A percentile compares a stretch with the other conserved stretches of the same genome.
phyloP scores from a whole-genome alignment of 1,140 invertebrate species.

The Heliconius congener region DNA sequence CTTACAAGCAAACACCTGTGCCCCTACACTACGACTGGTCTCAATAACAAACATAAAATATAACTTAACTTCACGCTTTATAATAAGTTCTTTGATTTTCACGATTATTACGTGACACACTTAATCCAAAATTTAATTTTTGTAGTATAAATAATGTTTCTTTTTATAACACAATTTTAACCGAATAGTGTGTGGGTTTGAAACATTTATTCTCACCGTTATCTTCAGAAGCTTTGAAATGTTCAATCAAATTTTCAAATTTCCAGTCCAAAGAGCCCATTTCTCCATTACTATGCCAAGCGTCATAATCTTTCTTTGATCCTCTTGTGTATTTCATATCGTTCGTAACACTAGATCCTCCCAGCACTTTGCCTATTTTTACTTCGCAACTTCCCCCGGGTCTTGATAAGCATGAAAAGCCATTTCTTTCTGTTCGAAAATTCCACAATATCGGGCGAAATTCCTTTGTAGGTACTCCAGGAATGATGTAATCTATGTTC shows the following conservation, averaged over 20 bases:
- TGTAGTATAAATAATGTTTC: background rate
- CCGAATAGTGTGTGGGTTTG: no score
- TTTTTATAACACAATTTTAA: background rate
- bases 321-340: conserved; percentile 83
- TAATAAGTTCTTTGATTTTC: no score
- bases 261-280: conserved; percentile 80
- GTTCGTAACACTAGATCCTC: conserved; percentile 81
- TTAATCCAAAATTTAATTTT: no score
- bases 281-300: conserved; percentile 77
- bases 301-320: conserved; percentile 80
- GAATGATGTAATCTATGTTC: conserved; percentile 73
- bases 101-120: no score
- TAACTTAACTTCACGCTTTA: no score
- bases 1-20: no score
- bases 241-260: conserved; percentile 79
- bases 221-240: conserved; percentile 81
- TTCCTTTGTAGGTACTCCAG: conserved; percentile 67
- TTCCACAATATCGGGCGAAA: conserved; percentile 74
- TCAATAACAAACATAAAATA: background rate
- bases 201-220: conserved; percentile 63
- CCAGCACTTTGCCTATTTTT: conserved; percentile 80
- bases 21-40: no score
- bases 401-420: conserved; percentile 68
- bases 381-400: conserved; percentile 78
- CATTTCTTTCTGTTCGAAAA: conserved; percentile 69